phyloP scores from a whole-genome alignment of 2,797 vertebrate genomes.

The Chaetophractus vellerosus region DNA sequence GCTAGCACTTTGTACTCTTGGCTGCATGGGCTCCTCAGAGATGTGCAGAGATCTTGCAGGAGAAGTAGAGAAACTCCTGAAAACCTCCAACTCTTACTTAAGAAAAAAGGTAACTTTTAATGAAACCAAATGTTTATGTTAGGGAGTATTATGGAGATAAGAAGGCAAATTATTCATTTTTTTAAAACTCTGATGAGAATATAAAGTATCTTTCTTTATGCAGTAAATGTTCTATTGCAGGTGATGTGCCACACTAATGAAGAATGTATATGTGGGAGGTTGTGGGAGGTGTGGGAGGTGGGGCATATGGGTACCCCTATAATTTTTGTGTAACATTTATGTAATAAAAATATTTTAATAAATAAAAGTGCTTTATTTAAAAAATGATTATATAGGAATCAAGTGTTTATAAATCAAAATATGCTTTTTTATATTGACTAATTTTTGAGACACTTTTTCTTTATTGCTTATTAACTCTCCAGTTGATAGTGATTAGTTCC shows the following conservation, averaged over 20 bases:
- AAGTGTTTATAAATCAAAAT: not conserved
- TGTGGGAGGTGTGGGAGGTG: too few relatives aligned
- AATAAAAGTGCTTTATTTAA: too few relatives aligned
- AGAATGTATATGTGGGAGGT: too few relatives aligned
- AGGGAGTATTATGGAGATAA: conserved; percentile 27
- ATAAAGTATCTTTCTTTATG: conserved; percentile 28
- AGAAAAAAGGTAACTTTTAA: conserved; percentile 96
- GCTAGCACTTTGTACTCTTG: conserved; percentile 98
- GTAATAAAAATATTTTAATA: too few relatives aligned
- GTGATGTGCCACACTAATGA: too few relatives aligned
- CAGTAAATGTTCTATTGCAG: conserved; percentile 36
- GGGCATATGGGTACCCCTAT: too few relatives aligned
- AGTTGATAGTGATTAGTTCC: conserved; percentile 3
- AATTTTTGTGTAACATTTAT: too few relatives aligned
- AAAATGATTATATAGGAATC: conserved; percentile 11
- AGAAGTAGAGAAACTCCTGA: conserved; percentile 99
- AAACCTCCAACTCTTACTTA: conserved; percentile 99
- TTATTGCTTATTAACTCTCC: not conserved
- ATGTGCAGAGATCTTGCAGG: conserved; percentile 99
- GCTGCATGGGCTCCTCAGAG: conserved; percentile 99
- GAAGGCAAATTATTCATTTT: conserved; percentile 43
- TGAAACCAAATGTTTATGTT: conserved; percentile 60
- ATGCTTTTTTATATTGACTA: not conserved
- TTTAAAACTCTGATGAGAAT: conserved; percentile 49
- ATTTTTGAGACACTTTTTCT: conserved; percentile 44